Evolutionary conservation across 1,140 invertebrate species (phyloP), one percentile per base, ranked within the genome.

Genomic region (Trissolcus basalis): DNA sequence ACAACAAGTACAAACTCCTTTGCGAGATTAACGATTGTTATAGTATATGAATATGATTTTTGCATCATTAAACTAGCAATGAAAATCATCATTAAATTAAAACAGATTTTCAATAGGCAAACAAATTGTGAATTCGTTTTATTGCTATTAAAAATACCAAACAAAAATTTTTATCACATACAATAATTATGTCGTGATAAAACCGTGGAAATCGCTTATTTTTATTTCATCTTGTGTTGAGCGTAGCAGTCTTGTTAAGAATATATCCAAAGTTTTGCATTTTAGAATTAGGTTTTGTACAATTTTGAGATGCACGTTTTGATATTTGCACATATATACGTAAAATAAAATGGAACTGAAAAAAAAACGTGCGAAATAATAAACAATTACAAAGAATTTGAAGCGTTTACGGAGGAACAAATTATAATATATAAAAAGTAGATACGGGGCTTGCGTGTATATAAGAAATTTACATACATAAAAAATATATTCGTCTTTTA

Each of bases 241-340:
- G 63, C 36, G 12, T 70, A 74, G 65, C 43, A 53, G 9, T 77
- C 68, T 81, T 76, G 74, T 77, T 76, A 55, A 77, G 7, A 74
- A 74, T 68, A 77, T 78, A 82, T 77, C 74, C 67, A 79, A 80
- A 80, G 76, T 80, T 80, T 83, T 70, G 60, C 75, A 79, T 77
- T 78, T 79, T 27, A 27, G 19, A 78, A 64, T 75, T 72, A 78
- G 80, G 85, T 83, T 82, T 80, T 82, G 77, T 83, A 85, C 69
- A 63, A 85, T 85, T 84, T 73, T 64, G 56, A 81, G 80, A 82
- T 63, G 67, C 81, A 78, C 79, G 77, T 85, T 82, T 82, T 74
- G 58, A 80, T 77, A 82, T 79, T 82, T 81, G 78, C 81, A 83
- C 69, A 82, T 60, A 85, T 83, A 86, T 87, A 87, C 86, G 85